Base-by-base conservation (phyloP, 2,113 vertebrate species). In the Gobio gobio region DNA sequence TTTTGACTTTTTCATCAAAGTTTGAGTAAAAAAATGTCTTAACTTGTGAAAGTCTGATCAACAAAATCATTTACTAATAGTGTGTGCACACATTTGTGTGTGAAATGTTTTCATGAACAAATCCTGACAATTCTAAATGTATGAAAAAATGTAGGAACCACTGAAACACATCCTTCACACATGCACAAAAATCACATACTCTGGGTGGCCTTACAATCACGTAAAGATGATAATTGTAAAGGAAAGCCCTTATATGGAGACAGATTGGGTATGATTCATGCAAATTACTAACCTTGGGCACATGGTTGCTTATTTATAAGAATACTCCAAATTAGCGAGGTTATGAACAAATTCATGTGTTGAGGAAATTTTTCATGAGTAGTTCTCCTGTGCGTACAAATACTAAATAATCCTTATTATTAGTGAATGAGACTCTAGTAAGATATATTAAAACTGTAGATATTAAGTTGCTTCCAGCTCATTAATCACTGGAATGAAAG, bases 401-500 rank as follows among this genome's bases (percentile, higher is more conserved):
- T 40, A 40, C 20, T 4, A 47, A 3, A 73, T 22, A 40, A 70
- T 73, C 12, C 12, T 7, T 12, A 24, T 47, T 47, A 24, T 72
- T 45, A 68, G 33, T 20, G 29, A 68, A 40, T 72, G 10, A 12
- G 36, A 10, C 18, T 73, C 9, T 45, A 24, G 43, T 47, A 14
- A 73, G 5, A 45, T 10, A 63, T 12, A 61, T 10, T 10, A 61
- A 61, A n/a, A 24, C 8, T 61, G 58, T 61, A 61, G 59, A 61
- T 61, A 61, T 61, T 13, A 63, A 14, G 10, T 24, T n/a, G 5
- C n/a, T 73, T 73, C 22, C 43, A 7, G n/a, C 70, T 73, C 70
- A 47, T 73, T 73, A 73, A 47, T 45, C n/a, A 24, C 22, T 14
- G 22, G 40, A 73, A 73, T 73, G 22, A 47, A 73, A 73, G 70